phyloP scores from a whole-genome alignment of 2,113 vertebrate species.

The Promerops cafer region DNA sequence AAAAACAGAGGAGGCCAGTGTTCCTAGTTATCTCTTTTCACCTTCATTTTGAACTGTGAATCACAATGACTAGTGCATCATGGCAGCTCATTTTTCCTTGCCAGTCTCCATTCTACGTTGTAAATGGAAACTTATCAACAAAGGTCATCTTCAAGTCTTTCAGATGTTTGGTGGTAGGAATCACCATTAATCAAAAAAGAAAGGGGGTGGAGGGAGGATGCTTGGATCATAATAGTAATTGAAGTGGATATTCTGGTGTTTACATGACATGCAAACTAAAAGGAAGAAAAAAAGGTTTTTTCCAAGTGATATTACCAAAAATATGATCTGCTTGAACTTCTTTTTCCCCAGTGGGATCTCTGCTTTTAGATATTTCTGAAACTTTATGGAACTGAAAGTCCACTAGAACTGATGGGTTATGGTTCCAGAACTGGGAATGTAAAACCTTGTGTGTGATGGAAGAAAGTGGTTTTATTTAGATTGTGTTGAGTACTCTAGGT shows the following conservation, averaged over 20 bases:
- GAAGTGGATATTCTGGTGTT: not conserved
- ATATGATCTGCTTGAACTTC: not conserved
- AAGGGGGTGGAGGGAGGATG: not conserved
- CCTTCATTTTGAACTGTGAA: not conserved
- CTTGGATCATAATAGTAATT: not conserved
- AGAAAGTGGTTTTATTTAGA: not conserved
- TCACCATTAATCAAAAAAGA: not conserved
- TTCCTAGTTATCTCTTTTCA: not conserved
- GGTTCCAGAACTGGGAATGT: not conserved
- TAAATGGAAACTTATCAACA: not conserved
- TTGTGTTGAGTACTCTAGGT: not conserved
- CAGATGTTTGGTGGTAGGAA: not conserved
- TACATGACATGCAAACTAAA: not conserved
- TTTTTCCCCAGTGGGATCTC: not conserved
- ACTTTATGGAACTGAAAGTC: not conserved
- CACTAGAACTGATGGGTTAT: not conserved
- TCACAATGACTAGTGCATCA: not conserved
- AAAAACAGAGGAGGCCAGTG: not conserved
- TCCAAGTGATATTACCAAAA: not conserved
- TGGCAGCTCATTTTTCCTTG: not conserved
- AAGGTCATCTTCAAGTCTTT: not conserved
- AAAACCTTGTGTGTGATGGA: not conserved
- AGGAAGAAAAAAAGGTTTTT: not conserved
- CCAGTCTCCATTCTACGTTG: not conserved
- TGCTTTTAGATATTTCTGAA: not conserved